Conservation (phyloP, 2,113 vertebrate species). For the Nycticryphes semicollaris region DNA sequence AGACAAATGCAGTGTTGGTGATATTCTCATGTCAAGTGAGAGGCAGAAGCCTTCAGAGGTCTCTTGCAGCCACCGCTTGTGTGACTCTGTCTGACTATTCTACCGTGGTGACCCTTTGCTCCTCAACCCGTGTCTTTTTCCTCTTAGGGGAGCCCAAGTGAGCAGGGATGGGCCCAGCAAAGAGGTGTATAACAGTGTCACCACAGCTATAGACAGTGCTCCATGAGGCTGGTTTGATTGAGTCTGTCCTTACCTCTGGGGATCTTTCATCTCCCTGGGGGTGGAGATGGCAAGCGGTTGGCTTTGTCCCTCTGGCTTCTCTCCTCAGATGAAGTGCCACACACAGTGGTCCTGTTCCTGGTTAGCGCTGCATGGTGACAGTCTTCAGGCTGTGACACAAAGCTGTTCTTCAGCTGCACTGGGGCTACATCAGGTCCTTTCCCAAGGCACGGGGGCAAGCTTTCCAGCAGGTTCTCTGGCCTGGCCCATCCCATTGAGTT, state of each 20-base stretch:
- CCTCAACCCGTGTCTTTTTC: not conserved
- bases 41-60: not conserved
- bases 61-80: not conserved
- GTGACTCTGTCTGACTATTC: not conserved
- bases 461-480: not conserved
- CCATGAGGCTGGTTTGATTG: not conserved
- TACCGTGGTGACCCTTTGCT: not conserved
- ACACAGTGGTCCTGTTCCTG: not conserved
- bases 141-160: not conserved
- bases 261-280: no score
- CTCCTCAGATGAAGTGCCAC: not conserved
- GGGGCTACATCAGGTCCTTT: not conserved
- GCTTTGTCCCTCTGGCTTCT: not conserved
- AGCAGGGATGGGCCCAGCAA: not conserved
- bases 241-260: not conserved
- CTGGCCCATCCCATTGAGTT: not conserved
- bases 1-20: not conserved
- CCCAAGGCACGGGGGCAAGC: not conserved
- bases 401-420: not conserved
- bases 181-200: not conserved
- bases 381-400: not conserved
- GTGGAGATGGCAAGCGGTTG: not conserved
- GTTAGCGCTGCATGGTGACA: not conserved
- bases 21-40: no score
- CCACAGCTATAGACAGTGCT: not conserved